Base-by-base conservation (phyloP, 53 echinoderm and acorn worm genomes). In the Paelopatides confundens region DNA sequence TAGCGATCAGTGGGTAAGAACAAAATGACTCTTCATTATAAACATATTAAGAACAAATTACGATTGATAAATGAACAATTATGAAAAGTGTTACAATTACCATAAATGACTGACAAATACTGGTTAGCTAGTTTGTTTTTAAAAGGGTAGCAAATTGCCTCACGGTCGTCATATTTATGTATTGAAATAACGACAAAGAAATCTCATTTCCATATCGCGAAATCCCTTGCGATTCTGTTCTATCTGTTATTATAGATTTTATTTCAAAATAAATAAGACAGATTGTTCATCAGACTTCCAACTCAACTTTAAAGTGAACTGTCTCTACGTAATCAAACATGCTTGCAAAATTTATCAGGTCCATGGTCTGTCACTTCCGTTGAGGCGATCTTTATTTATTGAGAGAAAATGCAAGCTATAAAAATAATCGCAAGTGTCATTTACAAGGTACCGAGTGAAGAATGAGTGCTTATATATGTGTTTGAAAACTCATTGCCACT, bases 401-500 rank as follows among this genome's bases (percentile, higher is more conserved):
- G 58, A 54, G 54, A 54, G 54, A 58, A 58, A 58, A n/a, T 21
- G 58, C 58, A 18, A 58, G 58, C 58, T 58, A 58, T 58, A 18
- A 58, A 58, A 58, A 58, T 58, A 58, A 58, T 58, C 58, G 21
- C n/a, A 5, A 58, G 58, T 58, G 58, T 58, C 58, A 58, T 58
- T 58, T 58, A 58, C 58, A 58, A 18, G 58, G 58, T 58, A 58
- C 58, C 21, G 58, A 21, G 24, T 23, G 58, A 58, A 58, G 58
- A 58, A 5, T 23, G 58, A 21, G 58, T 23, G 3, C 3, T 17
- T 74, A 23, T 24, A 39, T 74, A 39, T 39, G 21, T 46, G 43
- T 74, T 74, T 70, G 29, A 7, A 70, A 70, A 37, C 39, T 70
- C 36, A 39, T 70, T 74, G 74, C 46, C 39, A 74, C 74, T 74